Evolutionary conservation across 2,113 vertebrate genomes (phyloP).

Genomic region (Martes martes): DNA sequence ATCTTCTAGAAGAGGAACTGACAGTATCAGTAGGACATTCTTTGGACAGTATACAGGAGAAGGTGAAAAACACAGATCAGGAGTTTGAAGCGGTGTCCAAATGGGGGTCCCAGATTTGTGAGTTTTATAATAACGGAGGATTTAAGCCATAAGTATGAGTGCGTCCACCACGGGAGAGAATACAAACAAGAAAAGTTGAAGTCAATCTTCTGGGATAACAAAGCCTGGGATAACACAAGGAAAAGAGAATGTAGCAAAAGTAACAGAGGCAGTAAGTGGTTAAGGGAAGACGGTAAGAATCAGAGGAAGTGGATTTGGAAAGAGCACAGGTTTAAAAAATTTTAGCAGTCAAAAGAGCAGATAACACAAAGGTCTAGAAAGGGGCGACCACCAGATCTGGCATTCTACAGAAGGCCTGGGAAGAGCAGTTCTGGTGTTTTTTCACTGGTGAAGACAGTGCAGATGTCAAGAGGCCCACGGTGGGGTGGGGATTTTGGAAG

Average conservation of each 20-base stretch:
- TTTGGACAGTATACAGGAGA: not conserved
- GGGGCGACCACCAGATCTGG: not conserved
- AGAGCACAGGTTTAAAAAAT: not conserved
- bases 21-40: not conserved
- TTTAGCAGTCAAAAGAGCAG: not conserved
- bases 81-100: not conserved
- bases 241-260: not conserved
- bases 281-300: not conserved
- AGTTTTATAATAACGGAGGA: not conserved
- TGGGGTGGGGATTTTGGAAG: accelerated
- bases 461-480: not conserved
- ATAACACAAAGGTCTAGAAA: not conserved
- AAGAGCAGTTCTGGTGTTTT: not conserved
- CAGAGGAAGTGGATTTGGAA: not conserved
- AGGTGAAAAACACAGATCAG: not conserved
- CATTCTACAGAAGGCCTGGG: not conserved
- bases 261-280: not conserved
- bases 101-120: not conserved
- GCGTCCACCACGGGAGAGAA: not conserved
- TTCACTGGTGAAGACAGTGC: too few species aligned
- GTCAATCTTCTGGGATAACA: not conserved
- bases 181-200: not conserved
- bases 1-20: not conserved
- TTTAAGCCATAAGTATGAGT: not conserved
- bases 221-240: not conserved